Base-by-base conservation (phyloP, 2,888 invertebrate genomes). In the Drosophila hawaiiensis region DNA sequence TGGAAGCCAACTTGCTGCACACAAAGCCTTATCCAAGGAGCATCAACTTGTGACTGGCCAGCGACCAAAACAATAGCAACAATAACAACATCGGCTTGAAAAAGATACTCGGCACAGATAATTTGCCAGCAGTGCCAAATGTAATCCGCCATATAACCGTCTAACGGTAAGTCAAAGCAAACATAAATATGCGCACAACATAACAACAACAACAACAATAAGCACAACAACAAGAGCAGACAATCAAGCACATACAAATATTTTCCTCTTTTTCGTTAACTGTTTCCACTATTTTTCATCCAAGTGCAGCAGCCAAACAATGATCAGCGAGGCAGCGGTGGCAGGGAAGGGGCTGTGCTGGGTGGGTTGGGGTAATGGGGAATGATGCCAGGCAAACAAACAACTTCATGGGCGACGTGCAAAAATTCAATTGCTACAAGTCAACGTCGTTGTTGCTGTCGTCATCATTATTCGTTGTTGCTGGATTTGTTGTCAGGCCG, bases 341-440 rank as follows among this genome's bases (percentile, higher is more conserved):
- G 10, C 14, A 37, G 37, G 54, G 47, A 25, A 10, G 52, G 28
- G 62, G 29, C 58, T 49, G 54, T 10, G 33, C 2, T 50, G 69
- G 29, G 53, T 49, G 62, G 35, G 25, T 16, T 39, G 52, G 56
- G 68, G 59, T 50, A 71, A 66, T 66, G 76, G 68, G 68, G 66
- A 68, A 70, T 59, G 74, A 66, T 80, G 85, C 74, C 91, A 88
- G 78, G 90, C 85, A 88, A 91, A 90, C 90, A 88, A 88, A 91
- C 87, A 88, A 89, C 87, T 88, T 91, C 87, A 88, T 88, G 87
- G 91, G 87, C 87, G 91, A 88, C 87, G 87, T 88, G 87, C 90
- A 88, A 88, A 88, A 88, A 88, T 88, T 91, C 88, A 88, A 88
- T 91, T 88, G 87, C 91, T 91, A 89, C 90, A 91, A 88, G 68